A percentile compares a stretch with the other conserved stretches of the same genome.
These are phyloP conservation scores for Phymatocera aterrima DNA, from an alignment of 2,888 invertebrate species.

Conservation along the genomic window DNA sequence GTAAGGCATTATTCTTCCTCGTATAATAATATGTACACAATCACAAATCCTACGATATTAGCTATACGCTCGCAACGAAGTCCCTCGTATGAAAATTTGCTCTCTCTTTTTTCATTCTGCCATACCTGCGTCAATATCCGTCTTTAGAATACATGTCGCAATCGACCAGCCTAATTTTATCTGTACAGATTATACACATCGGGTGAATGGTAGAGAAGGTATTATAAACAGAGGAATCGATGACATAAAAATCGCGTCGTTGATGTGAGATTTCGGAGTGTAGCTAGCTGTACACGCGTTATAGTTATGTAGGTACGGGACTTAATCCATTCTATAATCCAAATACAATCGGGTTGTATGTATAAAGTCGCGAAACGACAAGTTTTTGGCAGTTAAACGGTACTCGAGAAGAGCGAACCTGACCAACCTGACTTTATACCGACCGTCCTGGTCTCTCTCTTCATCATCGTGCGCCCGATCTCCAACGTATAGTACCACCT, in stretches of 20 bases:
- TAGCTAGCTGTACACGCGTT: too few species aligned
- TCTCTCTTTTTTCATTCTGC: too few species aligned
- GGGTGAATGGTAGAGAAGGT: too few species aligned
- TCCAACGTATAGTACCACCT: slow-evolving; percentile 3
- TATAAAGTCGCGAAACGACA: neutral
- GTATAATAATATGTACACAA: too few species aligned
- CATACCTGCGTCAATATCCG: neutral
- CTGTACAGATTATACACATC: neutral
- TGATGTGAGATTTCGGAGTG: too few species aligned
- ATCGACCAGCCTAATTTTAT: neutral
- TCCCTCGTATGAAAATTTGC: slow-evolving; percentile 12
- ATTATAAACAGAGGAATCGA: too few species aligned
- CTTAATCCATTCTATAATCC: too few species aligned
- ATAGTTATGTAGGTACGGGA: too few species aligned
- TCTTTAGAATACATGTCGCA: too few species aligned
- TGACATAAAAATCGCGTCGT: too few species aligned
- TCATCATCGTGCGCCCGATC: too few species aligned
- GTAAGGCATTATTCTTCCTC: slow-evolving; percentile 30
- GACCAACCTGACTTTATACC: slow-evolving; percentile 33
- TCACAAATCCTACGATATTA: slow-evolving; percentile 15
- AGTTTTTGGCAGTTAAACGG: slow-evolving; percentile 28
- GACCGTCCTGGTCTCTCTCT: too few species aligned
- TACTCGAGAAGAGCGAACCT: slow-evolving; percentile 21
- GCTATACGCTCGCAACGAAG: neutral
- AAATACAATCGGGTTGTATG: neutral